phyloP scores from a whole-genome alignment of 2,888 invertebrate species.

The Idaea straminata region DNA sequence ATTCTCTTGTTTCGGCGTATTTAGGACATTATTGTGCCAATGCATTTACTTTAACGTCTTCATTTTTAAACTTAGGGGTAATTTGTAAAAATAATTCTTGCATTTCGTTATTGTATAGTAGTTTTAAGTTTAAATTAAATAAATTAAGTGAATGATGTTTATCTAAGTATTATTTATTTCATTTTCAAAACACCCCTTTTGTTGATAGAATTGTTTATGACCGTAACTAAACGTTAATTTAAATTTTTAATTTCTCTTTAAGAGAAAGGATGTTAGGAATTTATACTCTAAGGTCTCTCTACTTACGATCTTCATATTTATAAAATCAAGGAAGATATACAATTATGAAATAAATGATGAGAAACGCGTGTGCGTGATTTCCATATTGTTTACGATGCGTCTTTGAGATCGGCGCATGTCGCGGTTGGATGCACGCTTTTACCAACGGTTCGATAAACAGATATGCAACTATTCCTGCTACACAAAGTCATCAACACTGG shows the following conservation, averaged over 20 bases:
- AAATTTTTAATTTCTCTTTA: no score
- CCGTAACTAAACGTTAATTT: no score
- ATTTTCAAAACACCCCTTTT: no score
- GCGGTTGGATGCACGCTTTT: constrained; percentile 68
- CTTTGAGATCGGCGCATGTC: constrained; percentile 55
- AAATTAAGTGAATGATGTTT: no score
- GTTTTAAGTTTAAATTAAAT: constrained; percentile 15
- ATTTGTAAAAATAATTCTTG: constrained; percentile 19
- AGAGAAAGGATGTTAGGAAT: no score
- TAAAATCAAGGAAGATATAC: not conserved
- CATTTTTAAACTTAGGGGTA: constrained; percentile 9
- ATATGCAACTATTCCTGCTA: constrained; percentile 36
- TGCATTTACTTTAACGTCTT: constrained; percentile 25
- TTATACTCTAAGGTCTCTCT: not conserved
- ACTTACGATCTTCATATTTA: no score
- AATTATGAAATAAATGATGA: not conserved
- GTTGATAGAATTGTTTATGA: constrained; percentile 1
- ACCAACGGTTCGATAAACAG: constrained; percentile 62
- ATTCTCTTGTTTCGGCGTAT: constrained; percentile 14
- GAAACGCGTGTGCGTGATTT: not conserved
- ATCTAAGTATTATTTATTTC: no score
- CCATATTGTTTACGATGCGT: constrained; percentile 18
- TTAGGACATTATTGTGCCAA: constrained; percentile 31
- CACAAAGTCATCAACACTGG: not conserved
- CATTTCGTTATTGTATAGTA: constrained; percentile 22